Conservation (phyloP, 2,113 vertebrate genomes). For the Nannospalax galili region DNA sequence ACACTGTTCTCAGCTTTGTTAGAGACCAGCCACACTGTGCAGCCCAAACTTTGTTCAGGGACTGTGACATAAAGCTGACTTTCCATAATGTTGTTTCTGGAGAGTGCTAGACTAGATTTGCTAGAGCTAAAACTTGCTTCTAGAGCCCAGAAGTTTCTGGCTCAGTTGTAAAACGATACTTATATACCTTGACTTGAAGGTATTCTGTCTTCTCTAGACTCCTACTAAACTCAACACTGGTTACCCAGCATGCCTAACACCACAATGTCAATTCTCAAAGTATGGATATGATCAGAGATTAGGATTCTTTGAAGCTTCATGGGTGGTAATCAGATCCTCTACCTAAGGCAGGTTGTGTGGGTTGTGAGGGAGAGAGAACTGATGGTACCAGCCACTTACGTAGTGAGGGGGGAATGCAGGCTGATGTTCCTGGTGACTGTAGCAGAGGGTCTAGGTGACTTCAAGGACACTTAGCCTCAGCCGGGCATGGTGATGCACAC, state of each 20-base stretch:
- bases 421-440: neutral
- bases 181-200: neutral
- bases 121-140: neutral
- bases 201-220: neutral
- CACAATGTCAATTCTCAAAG: neutral
- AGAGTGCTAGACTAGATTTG: neutral
- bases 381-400: neutral
- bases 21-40: neutral
- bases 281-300: neutral
- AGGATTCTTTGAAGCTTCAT: neutral
- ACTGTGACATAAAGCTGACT: neutral
- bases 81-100: neutral
- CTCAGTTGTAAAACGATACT: neutral
- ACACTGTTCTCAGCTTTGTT: neutral
- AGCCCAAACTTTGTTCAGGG: neutral
- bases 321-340: neutral
- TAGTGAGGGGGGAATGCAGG: neutral
- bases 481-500: no score
- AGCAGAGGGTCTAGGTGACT: neutral
- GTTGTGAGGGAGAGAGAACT: neutral
- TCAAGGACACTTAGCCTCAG: neutral
- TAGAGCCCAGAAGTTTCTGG: neutral
- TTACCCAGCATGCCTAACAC: fast-evolving
- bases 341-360: neutral
- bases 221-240: neutral